Evolutionary conservation across 2,113 vertebrate genomes (phyloP), one percentile per base, ranked within the genome.

Genomic region (Serilophus lunatus): DNA sequence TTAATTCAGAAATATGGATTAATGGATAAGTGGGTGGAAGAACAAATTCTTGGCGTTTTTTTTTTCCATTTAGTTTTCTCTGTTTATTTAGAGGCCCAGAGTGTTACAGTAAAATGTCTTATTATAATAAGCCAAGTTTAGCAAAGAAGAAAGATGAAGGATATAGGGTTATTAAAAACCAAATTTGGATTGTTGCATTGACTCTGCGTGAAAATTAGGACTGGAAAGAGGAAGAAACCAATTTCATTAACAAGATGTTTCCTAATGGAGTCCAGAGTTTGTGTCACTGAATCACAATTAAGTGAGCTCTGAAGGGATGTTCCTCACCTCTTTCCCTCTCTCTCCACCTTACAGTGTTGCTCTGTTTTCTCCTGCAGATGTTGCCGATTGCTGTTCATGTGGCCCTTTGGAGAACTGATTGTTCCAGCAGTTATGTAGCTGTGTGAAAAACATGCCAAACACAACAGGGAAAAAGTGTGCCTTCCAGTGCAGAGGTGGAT

Each of bases 331-430:
- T 79, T 70, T 47, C 5, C 3, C 31, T 9, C 13, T 12, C 12
- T 8, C 16, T 50, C 0, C 22, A 50, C 35, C 24, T 57, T 36
- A 12, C 1, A 12, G 35, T 13, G 3, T 6, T 59, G 47, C 19
- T 86, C 51, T 69, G 13, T 74, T 94, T 84, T 49, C n/a, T 95
- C 31, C 81, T 91, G 71, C 50, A 85, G 18, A 17, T 72, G 35
- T 80, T 79, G 42, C 35, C 68, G n/a, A 33, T 77, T 69, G 71
- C 38, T 81, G 28, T 16, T 91, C n/a, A 12, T 12, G 36, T 88
- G 82, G 38, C 44, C 6, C 1, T 79, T 61, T 44, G 70, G 20
- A 68, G 75, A 87, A 11, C 1, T 60, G 33, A 18, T 42, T 35
- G n/a, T 80, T 85, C 64, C 33, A 80, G 59, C 71, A 71, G 8